phyloP scores from a whole-genome alignment of 2,797 vertebrate species.

The Muscicapa striata region DNA sequence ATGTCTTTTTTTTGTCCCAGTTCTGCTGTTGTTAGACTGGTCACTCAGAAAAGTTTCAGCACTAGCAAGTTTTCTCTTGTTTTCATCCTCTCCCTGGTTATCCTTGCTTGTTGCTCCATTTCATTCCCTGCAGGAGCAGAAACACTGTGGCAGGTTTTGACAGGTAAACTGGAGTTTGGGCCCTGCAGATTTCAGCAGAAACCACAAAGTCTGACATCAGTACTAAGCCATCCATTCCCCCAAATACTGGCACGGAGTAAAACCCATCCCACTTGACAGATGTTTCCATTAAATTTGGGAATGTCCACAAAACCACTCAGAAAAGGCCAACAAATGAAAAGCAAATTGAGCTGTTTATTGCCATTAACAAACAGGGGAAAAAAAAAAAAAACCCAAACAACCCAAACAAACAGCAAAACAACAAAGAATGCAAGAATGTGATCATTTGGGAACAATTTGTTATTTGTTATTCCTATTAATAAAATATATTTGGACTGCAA shows the following conservation, averaged over 20 bases:
- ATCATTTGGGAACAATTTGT: background rate
- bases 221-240: background rate
- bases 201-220: background rate
- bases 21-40: background rate
- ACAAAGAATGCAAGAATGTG: background rate
- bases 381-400: background rate
- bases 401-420: background rate
- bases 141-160: background rate
- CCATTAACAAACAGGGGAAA: background rate
- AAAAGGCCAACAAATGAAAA: background rate
- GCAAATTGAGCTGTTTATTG: conserved; percentile 17
- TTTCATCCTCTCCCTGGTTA: background rate
- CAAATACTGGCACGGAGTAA: background rate
- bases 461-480: conserved; percentile 35
- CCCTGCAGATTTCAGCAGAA: background rate
- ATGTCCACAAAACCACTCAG: background rate
- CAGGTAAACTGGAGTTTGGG: background rate
- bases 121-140: background rate
- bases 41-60: background rate
- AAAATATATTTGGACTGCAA: background rate
- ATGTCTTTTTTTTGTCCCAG: background rate
- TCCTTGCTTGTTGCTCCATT: background rate
- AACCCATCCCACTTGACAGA: background rate
- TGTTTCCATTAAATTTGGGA: conserved; percentile 1
- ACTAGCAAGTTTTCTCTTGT: background rate